A percentile compares a stretch with the other conserved stretches of the same genome.
phyloP scores from a whole-genome alignment of 2,113 vertebrate species.

The Bagarius yarrelli region DNA sequence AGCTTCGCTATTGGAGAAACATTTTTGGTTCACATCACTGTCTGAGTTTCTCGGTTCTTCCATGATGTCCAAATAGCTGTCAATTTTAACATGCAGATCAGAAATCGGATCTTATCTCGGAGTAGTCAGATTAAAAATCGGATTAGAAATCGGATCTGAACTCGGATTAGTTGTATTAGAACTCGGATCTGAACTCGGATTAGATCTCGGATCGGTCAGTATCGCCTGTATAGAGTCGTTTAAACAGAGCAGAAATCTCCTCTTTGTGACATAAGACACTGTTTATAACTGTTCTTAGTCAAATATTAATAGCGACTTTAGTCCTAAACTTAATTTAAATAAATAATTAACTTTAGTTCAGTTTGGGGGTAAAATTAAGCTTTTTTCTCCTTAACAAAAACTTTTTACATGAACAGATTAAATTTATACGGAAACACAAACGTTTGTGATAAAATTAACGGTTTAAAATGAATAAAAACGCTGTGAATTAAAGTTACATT shows the following conservation, averaged over 20 bases:
- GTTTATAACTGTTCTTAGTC: no score
- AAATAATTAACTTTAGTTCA: no score
- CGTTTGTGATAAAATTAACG: neutral
- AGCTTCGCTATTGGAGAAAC: neutral
- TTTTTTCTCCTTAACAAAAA: neutral
- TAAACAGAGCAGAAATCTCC: no score
- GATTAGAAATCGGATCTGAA: neutral
- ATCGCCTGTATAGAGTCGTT: no score
- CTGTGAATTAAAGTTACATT: neutral
- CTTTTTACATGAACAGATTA: neutral
- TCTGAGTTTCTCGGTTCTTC: constrained; percentile 11
- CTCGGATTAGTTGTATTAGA: no score
- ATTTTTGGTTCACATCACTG: neutral
- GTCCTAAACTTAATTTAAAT: no score
- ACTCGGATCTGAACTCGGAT: no score
- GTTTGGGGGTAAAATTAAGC: no score
- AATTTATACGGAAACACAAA: neutral
- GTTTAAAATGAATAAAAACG: neutral
- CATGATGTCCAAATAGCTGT: constrained; percentile 12
- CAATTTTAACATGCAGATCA: constrained; percentile 8
- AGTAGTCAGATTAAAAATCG: no score
- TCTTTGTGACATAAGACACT: no score
- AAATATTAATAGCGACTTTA: no score
- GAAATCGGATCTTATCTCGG: neutral
- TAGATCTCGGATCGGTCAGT: neutral